A percentile compares a stretch with the other conserved stretches of the same genome.
phyloP scores from a whole-genome alignment of 2,113 vertebrate genomes.

The Myiagra hebetior region DNA sequence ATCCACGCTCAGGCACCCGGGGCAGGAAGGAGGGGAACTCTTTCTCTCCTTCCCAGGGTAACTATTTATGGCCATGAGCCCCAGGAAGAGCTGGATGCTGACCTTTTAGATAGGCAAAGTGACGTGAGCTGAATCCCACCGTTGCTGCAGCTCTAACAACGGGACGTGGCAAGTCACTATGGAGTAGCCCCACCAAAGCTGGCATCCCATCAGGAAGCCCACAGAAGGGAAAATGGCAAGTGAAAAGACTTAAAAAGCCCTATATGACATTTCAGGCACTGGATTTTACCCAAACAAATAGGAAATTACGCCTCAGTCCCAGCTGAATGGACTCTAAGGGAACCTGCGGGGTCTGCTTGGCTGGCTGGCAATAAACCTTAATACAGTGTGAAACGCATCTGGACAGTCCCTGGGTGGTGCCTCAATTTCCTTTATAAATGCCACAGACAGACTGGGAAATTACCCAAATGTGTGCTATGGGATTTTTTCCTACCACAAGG shows the following conservation, averaged over 20 bases:
- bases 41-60: not conserved
- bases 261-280: not conserved
- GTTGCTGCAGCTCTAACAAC: not conserved
- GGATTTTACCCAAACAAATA: not conserved
- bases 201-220: slow-evolving; percentile 32
- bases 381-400: not conserved
- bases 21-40: not conserved
- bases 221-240: slow-evolving; percentile 6
- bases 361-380: not conserved
- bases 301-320: not conserved
- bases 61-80: not conserved
- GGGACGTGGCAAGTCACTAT: not conserved
- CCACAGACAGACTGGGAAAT: not conserved
- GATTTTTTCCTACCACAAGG: not conserved
- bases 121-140: slow-evolving; percentile 59
- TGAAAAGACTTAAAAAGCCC: not conserved
- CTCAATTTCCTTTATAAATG: not conserved
- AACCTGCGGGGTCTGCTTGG: not conserved
- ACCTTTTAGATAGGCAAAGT: slow-evolving; percentile 57
- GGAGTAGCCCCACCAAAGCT: not conserved
- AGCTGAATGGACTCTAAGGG: not conserved
- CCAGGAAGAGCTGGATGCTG: not conserved
- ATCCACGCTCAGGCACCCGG: not conserved
- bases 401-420: not conserved
- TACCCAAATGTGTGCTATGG: not conserved